Evolutionary conservation across 2,888 invertebrate genomes (phyloP), one percentile per base, ranked within the genome.

Genomic region (Andrena haemorrhoa): DNA sequence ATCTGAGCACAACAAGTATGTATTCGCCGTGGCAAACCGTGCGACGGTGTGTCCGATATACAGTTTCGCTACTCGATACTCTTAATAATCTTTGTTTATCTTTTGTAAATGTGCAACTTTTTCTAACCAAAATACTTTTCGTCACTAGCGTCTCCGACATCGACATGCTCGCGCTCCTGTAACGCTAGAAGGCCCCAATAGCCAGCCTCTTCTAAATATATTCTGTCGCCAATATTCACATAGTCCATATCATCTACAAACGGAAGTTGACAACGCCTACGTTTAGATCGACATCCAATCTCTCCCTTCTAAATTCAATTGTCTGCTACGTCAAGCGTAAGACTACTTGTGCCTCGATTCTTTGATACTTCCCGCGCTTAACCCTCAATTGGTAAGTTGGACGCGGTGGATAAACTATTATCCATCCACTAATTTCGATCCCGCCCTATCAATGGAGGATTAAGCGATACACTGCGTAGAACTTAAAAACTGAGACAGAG

Each of bases 171-270:
- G 60, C 92, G 90, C 60, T 93, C 92, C 87, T 92, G 93, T 82
- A 93, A 89, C 23, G 93, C 89, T 72, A 93, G 85, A 68, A 94
- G 91, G 82, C 93, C 94, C 94, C 94, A 94, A 86, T 92, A 94
- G 84, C 93, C 92, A 84, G 91, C 93, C 82, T 94, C 93, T 90
- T 93, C 93, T 78, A 93, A 91, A 90, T 93, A 94, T 88, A 93
- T 91, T 91, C 94, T 92, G 78, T 93, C 91, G 68, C 86, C 81
- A 74, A 87, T 90, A 89, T 90, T 90, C 85, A 93, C 90, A 83
- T 87, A 88, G 81, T 92, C 91, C 85, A 82, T 79, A 85, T 92
- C 91, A 89, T 92, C 89, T 92, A 92, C 35, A 89, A 86, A 79
- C 83, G 70, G 64, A 87, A 80, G 77, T 78, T n/a, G 35, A 73